Percentiles rank a stretch among this genome's conserved stretches.
phyloP scores from a whole-genome alignment of 2,797 vertebrate genomes.

The Chiloscyllium punctatum region DNA sequence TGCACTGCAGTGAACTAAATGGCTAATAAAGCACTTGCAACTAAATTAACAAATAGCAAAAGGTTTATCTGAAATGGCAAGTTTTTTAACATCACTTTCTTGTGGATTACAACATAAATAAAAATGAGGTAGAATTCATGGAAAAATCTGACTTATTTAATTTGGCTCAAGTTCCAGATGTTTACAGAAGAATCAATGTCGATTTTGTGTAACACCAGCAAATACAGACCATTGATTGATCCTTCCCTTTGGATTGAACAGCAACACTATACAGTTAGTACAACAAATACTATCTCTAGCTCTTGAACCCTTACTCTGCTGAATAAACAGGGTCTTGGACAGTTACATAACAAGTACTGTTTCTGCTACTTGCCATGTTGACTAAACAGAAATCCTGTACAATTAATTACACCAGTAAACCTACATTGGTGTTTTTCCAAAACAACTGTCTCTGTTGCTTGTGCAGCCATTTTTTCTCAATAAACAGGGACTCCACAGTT shows the following conservation, averaged over 20 bases:
- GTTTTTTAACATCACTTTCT: not conserved
- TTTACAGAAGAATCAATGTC: conserved; percentile 25
- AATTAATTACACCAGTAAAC: conserved; percentile 27
- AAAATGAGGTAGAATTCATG: conserved; percentile 20
- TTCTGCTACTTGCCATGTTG: not conserved
- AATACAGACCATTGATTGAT: conserved; percentile 22
- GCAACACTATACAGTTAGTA: not conserved
- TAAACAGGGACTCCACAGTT: conserved; percentile 25
- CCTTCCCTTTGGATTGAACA: not conserved
- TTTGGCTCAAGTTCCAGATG: conserved; percentile 19
- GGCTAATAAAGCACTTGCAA: not conserved
- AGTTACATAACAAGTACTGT: conserved; percentile 19
- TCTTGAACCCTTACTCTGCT: not conserved
- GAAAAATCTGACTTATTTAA: conserved; percentile 17
- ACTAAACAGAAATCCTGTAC: conserved; percentile 3
- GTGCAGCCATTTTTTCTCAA: not conserved
- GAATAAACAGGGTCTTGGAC: not conserved
- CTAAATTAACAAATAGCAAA: conserved; percentile 1
- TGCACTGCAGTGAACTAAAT: not conserved
- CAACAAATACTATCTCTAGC: conserved; percentile 14
- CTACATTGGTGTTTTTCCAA: conserved; percentile 16
- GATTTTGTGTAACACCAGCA: conserved; percentile 31
- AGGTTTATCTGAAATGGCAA: not conserved
- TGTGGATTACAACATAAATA: not conserved
- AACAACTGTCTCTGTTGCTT: not conserved